Percentiles rank a stretch among this genome's conserved stretches.
Conservation (phyloP, 2,113 vertebrate species). For the Pachycephala philippinensis region DNA sequence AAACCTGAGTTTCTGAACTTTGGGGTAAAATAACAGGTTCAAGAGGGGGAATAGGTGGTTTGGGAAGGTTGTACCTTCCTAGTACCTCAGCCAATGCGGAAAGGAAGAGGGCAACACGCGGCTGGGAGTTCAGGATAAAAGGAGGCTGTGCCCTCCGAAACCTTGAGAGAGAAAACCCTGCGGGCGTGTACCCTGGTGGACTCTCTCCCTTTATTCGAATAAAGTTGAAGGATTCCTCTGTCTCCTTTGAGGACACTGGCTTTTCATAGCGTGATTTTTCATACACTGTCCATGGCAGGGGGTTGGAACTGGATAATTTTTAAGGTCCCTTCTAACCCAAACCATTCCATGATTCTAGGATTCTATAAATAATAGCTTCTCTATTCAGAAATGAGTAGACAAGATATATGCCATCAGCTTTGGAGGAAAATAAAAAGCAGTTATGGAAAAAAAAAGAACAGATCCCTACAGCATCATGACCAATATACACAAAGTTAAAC, state of each 20-base stretch:
- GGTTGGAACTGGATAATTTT: not conserved
- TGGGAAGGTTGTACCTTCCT: not conserved
- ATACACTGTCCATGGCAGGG: not conserved
- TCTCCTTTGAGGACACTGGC: not conserved
- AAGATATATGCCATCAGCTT: not conserved
- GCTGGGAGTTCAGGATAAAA: not conserved
- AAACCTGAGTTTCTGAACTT: not conserved
- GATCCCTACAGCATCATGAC: not conserved
- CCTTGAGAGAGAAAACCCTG: fast-evolving
- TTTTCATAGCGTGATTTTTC: not conserved
- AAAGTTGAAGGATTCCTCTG: no score
- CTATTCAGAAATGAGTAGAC: not conserved
- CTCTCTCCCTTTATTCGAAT: no score
- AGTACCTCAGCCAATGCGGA: not conserved
- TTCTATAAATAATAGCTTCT: not conserved
- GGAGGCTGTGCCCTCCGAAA: not conserved
- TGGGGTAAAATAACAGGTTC: not conserved
- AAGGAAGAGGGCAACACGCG: fast-evolving
- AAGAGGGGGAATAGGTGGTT: not conserved
- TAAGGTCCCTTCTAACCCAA: not conserved
- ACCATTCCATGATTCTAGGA: not conserved
- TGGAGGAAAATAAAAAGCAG: fast-evolving
- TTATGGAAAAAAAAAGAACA: not conserved
- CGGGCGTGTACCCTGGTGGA: fast-evolving
- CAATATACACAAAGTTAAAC: not conserved